Conservation (phyloP, 2,888 invertebrate genomes). For the Gasteruption jaculator region DNA sequence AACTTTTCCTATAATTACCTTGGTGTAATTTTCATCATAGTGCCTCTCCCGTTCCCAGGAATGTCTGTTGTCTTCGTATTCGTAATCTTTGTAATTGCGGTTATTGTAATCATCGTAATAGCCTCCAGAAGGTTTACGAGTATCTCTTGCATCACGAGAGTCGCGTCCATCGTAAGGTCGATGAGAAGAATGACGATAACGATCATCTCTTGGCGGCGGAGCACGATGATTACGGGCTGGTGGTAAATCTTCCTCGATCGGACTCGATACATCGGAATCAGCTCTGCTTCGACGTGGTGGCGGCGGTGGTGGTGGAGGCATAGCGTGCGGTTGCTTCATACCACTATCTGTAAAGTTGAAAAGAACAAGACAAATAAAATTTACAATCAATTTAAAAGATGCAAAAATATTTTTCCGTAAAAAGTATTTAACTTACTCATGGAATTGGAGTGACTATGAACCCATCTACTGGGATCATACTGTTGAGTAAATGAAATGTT, state of each 20-base stretch:
- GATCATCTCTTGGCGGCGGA: constrained; percentile 36
- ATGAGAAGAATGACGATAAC: constrained; percentile 39
- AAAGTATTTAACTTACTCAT: constrained; percentile 33
- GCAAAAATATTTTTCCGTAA: background rate
- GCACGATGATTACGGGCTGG: constrained; percentile 40
- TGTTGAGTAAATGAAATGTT: constrained; percentile 42
- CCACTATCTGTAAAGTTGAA: too few species aligned
- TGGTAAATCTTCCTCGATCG: constrained; percentile 43
- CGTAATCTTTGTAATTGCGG: constrained; percentile 43
- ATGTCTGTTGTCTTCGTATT: constrained; percentile 47
- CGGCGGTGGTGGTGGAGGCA: constrained; percentile 25
- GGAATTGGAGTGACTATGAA: constrained; percentile 39
- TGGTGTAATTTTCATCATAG: constrained; percentile 39
- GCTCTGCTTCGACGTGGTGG: constrained; percentile 40
- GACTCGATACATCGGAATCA: constrained; percentile 43
- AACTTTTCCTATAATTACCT: constrained; percentile 27
- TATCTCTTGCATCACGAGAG: constrained; percentile 20
- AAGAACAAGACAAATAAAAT: constrained; percentile 28
- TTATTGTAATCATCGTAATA: constrained; percentile 33
- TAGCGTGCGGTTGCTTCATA: constrained; percentile 36
- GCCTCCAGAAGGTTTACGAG: constrained; percentile 16
- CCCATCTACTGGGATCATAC: constrained; percentile 46
- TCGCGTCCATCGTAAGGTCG: constrained; percentile 40
- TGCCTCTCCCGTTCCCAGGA: constrained; percentile 43
- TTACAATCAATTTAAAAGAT: constrained; percentile 6